Base-by-base conservation (phyloP, 2,113 vertebrate species). In the Sciurus niger region DNA sequence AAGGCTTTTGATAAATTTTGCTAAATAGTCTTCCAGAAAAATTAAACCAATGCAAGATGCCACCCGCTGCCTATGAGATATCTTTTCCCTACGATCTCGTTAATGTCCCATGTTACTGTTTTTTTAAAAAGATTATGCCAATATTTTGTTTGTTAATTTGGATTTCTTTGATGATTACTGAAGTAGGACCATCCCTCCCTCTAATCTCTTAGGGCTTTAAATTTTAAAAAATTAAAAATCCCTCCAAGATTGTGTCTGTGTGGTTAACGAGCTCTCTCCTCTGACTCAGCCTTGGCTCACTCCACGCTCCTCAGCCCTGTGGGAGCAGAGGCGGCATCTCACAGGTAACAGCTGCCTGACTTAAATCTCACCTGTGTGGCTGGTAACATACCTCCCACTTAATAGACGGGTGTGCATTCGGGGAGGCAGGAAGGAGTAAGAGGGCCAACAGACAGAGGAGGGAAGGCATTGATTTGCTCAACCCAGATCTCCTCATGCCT, bases 1-100 rank as follows among this genome's bases (percentile, higher is more conserved):
- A 86, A 94, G 84, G 84, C 68, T 94, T 95, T 77, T 91, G 93
- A 68, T 72, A 72, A 77, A 14, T 86, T 96, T 95, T 96, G 77
- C 84, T 89, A 76, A 94, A 87, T 48, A 46, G 65, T 58, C 70
- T 96, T 94, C 72, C 51, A 37, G 53, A 94, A 96, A 67, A 90
- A 84, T 55, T 40, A 55, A 60, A n/a, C n/a, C 24, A 86, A 89
- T 77, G 37, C 53, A n/a, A 51, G 70, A 95, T 1, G 20, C 79
- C 58, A 80, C 51, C 37, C 11, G 78, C 48, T 51, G 48, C 34
- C 5, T 30, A 34, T 5, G 18, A 90, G 55, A 73, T 8, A 22
- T 55, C 48, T 72, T 84, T 80, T 63, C 25, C 43, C 70, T 46
- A 1, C 16, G 20, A 72, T 78, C 37, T 73, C 20, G 32, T 76